phyloP scores from a whole-genome alignment of 2,113 vertebrate species.

The Paralichthys olivaceus region DNA sequence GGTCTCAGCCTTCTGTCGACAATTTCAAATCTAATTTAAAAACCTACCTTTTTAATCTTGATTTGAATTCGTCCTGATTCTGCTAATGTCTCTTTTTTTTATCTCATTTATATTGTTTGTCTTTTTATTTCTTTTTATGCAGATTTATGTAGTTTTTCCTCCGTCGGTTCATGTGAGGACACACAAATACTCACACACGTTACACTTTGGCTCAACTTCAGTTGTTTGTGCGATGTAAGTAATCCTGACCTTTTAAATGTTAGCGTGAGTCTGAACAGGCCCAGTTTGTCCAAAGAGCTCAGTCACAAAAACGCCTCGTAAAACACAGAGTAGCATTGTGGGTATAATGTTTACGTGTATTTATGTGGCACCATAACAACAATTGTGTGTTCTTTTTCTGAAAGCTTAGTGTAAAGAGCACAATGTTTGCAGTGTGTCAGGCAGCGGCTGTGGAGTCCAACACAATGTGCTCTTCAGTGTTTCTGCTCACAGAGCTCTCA shows the following conservation, averaged over 20 bases:
- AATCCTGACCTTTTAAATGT: too few species aligned
- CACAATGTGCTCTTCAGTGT: constrained; percentile 17
- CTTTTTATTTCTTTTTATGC: not conserved
- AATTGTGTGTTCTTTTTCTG: not conserved
- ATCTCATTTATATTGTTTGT: not conserved
- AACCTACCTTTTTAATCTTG: too few species aligned
- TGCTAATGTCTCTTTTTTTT: too few species aligned
- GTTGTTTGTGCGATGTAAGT: too few species aligned
- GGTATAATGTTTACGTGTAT: not conserved
- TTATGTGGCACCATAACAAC: not conserved
- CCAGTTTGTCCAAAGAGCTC: not conserved
- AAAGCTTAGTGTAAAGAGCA: not conserved
- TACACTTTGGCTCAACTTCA: too few species aligned
- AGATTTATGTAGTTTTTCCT: too few species aligned
- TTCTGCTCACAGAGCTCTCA: constrained; percentile 18
- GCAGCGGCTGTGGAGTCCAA: not conserved
- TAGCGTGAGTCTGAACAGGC: not conserved
- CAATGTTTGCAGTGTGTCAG: constrained; percentile 45
- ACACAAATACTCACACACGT: too few species aligned
- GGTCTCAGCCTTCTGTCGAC: too few species aligned
- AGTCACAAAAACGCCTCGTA: not conserved
- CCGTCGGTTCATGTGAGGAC: too few species aligned
- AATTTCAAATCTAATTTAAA: too few species aligned
- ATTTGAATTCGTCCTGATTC: too few species aligned
- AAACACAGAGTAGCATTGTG: not conserved